phyloP scores from a whole-genome alignment of 2,797 vertebrate genomes.

The Bovichtus diacanthus region DNA sequence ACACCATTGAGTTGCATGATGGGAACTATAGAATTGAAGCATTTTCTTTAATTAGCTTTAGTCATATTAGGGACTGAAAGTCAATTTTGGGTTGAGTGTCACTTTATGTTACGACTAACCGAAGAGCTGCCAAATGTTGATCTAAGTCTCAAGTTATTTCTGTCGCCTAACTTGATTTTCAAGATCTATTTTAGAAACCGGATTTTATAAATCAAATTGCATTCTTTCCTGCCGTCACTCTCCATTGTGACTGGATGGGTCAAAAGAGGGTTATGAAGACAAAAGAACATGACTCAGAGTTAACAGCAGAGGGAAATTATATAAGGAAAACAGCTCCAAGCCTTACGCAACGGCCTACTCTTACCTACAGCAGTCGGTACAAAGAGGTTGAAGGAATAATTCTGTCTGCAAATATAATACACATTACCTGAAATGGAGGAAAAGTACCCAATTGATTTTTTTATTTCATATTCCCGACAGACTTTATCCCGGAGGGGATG shows the following conservation, averaged over 20 bases:
- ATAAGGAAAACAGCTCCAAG: not conserved
- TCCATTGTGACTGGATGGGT: not conserved
- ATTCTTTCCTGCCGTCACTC: constrained; percentile 8
- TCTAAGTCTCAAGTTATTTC: constrained; percentile 8
- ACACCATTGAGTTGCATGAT: not conserved
- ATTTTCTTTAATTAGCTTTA: not conserved
- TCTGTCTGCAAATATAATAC: constrained; percentile 31
- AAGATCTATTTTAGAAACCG: constrained; percentile 13
- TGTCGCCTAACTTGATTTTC: constrained; percentile 6
- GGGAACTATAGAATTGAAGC: not conserved
- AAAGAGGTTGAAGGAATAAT: not conserved
- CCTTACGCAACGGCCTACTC: not conserved
- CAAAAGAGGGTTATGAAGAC: no score
- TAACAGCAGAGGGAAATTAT: constrained; percentile 4
- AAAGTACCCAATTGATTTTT: constrained; percentile 9
- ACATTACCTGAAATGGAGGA: constrained; percentile 27
- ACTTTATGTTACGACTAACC: not conserved
- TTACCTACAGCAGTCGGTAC: constrained; percentile 11
- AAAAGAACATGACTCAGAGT: no score
- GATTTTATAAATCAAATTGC: constrained; percentile 15
- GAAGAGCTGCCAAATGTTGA: constrained; percentile 5
- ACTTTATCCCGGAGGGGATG: constrained; percentile 29
- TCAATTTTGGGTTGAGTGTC: not conserved
- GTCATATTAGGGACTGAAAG: not conserved
- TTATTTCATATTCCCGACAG: constrained; percentile 25